Conservation (phyloP, 1,140 invertebrate species). For the Metopolophium dirhodum region DNA sequence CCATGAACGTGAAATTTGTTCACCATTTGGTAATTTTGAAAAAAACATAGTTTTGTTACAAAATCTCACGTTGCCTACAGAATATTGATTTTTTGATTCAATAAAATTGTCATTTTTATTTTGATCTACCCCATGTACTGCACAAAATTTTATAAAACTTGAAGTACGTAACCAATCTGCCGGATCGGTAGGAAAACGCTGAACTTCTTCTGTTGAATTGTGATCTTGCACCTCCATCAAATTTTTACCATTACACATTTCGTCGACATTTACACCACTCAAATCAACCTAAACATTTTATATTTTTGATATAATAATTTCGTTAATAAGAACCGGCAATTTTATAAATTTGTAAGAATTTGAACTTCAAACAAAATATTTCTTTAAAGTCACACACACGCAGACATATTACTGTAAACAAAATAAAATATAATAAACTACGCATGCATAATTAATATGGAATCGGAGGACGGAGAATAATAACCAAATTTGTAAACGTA, state of each 20-base stretch:
- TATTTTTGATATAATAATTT: not conserved
- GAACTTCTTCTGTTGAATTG: not conserved
- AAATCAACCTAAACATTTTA: constrained; percentile 2
- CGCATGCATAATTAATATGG: too few species aligned
- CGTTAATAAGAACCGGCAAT: too few species aligned
- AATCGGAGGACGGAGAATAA: too few species aligned
- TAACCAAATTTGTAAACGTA: too few species aligned
- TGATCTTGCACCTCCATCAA: not conserved
- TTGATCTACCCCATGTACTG: not conserved
- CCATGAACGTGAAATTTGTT: not conserved
- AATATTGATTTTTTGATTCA: not conserved
- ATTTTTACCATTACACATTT: not conserved
- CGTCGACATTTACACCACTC: not conserved
- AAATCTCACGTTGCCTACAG: not conserved
- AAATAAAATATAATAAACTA: too few species aligned
- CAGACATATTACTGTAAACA: too few species aligned
- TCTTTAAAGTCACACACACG: too few species aligned
- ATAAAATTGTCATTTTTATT: constrained; percentile 1
- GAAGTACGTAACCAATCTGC: not conserved
- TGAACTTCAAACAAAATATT: too few species aligned
- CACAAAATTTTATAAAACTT: not conserved
- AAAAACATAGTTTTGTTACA: not conserved
- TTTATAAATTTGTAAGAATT: too few species aligned
- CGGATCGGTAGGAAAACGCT: not conserved
- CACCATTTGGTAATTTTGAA: not conserved